Conservation (phyloP, 2,113 vertebrate genomes). For the Cnemophilus loriae region DNA sequence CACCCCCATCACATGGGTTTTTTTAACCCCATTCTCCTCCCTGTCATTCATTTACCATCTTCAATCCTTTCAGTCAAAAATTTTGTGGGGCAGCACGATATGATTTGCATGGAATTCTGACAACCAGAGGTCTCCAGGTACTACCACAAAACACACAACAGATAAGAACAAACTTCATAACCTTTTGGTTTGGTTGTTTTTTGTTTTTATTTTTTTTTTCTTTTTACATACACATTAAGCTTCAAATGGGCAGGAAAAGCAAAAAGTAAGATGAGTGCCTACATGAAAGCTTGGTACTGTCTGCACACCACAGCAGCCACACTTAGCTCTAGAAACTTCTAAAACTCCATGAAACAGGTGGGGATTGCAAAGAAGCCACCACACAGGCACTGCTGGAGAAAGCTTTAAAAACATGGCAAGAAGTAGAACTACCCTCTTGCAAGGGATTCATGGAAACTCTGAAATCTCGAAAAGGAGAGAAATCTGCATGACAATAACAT, state of each 20-base stretch:
- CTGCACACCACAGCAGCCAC: neutral
- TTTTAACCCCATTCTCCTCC: neutral
- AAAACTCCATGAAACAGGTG: neutral
- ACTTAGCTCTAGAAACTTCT: neutral
- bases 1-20: neutral
- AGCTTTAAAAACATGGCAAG: neutral
- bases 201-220: neutral
- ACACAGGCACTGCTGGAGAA: neutral
- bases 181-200: too few relatives aligned
- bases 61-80: neutral
- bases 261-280: neutral
- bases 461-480: constrained; percentile 26
- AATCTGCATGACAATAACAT: constrained; percentile 69
- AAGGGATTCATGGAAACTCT: neutral
- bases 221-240: neutral
- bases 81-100: neutral
- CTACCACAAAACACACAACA: neutral
- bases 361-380: constrained; percentile 28
- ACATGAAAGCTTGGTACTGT: neutral
- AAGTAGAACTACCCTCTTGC: constrained; percentile 3
- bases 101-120: neutral
- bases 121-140: neutral
- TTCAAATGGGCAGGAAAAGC: neutral
- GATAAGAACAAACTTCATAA: neutral
- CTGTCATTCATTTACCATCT: neutral